These are phyloP conservation scores for Podarcis raffonei DNA, from an alignment of 2,113 vertebrate species.

Conservation along the genomic window DNA sequence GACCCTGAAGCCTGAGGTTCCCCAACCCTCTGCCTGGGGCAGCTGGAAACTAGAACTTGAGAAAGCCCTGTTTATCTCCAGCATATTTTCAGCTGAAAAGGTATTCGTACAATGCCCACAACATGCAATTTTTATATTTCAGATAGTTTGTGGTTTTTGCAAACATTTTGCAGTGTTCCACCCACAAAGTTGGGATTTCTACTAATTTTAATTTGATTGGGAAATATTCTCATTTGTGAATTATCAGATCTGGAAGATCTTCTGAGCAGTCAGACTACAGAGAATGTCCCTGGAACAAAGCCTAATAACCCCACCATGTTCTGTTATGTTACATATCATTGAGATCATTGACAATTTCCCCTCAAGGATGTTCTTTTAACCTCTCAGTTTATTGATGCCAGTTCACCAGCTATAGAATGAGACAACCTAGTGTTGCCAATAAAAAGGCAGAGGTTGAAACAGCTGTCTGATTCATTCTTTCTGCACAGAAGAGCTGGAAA, in stretches of 20 bases:
- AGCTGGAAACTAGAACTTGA: too few species aligned
- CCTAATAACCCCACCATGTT: not conserved
- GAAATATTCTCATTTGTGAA: not conserved
- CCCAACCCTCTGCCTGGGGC: too few species aligned
- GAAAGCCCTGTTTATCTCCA: not conserved
- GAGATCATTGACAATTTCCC: constrained; percentile 38
- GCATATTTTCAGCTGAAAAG: not conserved
- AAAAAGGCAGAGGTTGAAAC: constrained; percentile 36
- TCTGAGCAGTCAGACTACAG: constrained; percentile 9
- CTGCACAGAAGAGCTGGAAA: constrained; percentile 26
- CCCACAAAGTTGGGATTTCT: not conserved
- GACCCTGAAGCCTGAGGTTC: too few species aligned
- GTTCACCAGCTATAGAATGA: constrained; percentile 39
- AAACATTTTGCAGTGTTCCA: not conserved
- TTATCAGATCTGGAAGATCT: constrained; percentile 24
- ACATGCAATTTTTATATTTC: not conserved
- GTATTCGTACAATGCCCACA: not conserved
- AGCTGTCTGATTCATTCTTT: constrained; percentile 26
- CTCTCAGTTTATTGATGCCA: constrained; percentile 6
- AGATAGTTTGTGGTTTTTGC: not conserved
- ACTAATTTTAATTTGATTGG: constrained; percentile 16
- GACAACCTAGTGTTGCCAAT: constrained; percentile 13
- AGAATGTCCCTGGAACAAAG: constrained; percentile 20
- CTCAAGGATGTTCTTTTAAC: constrained; percentile 19
- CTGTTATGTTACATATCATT: constrained; percentile 10